A percentile compares a stretch with the other conserved stretches of the same genome.
phyloP scores from a whole-genome alignment of 2,113 vertebrate genomes.

The Lampris megalopsis region DNA sequence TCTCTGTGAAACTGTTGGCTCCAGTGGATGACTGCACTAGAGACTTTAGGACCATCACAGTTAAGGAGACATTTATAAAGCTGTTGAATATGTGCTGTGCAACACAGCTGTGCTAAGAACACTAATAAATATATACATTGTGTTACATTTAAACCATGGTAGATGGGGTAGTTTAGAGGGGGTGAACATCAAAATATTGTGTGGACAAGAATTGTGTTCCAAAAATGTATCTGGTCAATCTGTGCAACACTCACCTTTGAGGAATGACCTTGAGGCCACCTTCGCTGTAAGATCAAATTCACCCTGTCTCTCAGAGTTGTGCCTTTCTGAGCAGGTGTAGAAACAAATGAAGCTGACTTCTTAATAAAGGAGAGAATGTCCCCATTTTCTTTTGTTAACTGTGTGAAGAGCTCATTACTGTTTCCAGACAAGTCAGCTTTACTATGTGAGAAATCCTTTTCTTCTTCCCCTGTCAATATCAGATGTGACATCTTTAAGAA shows the following conservation, averaged over 20 bases:
- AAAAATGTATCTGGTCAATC: not conserved
- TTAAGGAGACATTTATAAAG: too few relatives aligned
- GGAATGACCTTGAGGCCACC: not conserved
- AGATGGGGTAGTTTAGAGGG: too few relatives aligned
- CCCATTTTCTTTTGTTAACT: not conserved
- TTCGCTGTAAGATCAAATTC: slow-evolving; percentile 49
- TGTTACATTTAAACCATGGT: too few relatives aligned
- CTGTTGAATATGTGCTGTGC: too few relatives aligned
- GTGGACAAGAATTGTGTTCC: too few relatives aligned
- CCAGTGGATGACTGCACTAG: too few relatives aligned
- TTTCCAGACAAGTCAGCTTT: not conserved
- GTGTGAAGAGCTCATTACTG: not conserved
- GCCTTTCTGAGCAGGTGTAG: too few relatives aligned
- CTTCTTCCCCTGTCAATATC: not conserved
- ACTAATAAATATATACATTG: too few relatives aligned
- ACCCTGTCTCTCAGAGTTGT: slow-evolving; percentile 61
- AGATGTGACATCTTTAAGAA: not conserved
- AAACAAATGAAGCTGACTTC: not conserved
- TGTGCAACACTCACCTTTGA: slow-evolving; percentile 42
- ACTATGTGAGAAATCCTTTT: not conserved
- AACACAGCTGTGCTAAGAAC: too few relatives aligned
- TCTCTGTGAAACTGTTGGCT: too few relatives aligned
- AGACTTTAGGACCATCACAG: too few relatives aligned
- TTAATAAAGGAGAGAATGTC: fast-evolving
- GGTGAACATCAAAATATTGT: too few relatives aligned